Percentiles rank a stretch among this genome's conserved stretches.
These are phyloP conservation scores for Phylloscopus collybita DNA, from an alignment of 2,797 vertebrate genomes.

Conservation along the genomic window DNA sequence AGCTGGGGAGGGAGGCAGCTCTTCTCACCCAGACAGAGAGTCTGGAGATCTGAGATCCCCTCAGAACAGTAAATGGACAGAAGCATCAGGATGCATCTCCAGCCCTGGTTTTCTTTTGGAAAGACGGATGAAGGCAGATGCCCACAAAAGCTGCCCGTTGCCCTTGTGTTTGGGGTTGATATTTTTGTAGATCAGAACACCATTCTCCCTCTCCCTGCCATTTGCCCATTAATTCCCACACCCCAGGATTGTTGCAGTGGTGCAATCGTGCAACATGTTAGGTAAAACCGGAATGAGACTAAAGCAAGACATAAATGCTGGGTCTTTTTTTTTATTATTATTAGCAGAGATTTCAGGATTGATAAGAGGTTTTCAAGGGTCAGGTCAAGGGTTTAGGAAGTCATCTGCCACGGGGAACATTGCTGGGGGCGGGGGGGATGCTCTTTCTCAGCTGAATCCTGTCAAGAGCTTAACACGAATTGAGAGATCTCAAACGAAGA, in stretches of 20 bases:
- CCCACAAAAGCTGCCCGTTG: background rate
- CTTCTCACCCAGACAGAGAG: background rate
- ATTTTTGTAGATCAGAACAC: background rate
- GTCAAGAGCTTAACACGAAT: background rate
- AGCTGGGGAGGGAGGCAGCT: background rate
- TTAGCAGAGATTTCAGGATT: background rate
- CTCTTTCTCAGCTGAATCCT: background rate
- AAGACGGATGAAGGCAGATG: background rate
- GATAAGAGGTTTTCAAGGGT: background rate
- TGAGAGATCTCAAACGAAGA: background rate
- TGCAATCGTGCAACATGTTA: background rate
- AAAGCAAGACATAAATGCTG: background rate
- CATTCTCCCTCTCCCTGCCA: background rate
- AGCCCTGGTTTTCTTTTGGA: background rate
- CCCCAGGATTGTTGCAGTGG: background rate
- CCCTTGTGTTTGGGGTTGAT: background rate
- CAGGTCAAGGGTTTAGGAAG: background rate
- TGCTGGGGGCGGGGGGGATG: background rate
- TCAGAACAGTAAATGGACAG: accelerated
- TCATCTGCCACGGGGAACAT: background rate
- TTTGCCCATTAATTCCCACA: background rate
- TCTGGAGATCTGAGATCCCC: background rate
- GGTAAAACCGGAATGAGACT: background rate
- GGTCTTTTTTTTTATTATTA: background rate
- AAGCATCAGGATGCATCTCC: background rate